Evolutionary conservation across 2,113 vertebrate species (phyloP).

Genomic region (Cyanistes caeruleus): DNA sequence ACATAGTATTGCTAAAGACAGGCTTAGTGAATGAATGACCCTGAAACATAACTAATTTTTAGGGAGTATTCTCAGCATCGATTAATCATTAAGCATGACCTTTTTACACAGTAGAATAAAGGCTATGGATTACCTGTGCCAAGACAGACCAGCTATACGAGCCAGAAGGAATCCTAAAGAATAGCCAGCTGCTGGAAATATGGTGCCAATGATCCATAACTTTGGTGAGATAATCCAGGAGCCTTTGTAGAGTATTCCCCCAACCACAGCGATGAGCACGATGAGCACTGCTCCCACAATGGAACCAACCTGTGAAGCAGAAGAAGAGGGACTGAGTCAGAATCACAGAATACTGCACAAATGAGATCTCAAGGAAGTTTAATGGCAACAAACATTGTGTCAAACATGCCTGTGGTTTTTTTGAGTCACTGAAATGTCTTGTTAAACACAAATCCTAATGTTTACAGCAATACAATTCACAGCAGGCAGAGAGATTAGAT

Average conservation of each 20-base stretch:
- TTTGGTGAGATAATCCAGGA: conserved; percentile 88
- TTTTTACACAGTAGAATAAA: not conserved
- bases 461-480: not conserved
- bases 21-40: not conserved
- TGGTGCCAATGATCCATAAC: conserved; percentile 90
- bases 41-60: not conserved
- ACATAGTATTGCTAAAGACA: not conserved
- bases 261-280: conserved; percentile 85
- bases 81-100: not conserved
- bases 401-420: not conserved
- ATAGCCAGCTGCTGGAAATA: conserved; percentile 90
- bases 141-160: conserved; percentile 85
- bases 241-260: conserved; percentile 89
- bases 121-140: conserved; percentile 82
- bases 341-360: not conserved
- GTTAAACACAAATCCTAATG: not conserved
- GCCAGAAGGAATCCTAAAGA: conserved; percentile 86
- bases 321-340: not conserved
- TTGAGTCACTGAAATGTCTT: not conserved
- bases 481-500: not conserved
- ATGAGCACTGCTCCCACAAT: conserved; percentile 83
- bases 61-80: not conserved
- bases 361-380: not conserved
- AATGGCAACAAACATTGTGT: not conserved
- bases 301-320: conserved; percentile 84